Base-by-base conservation (phyloP, 1,140 invertebrate genomes). In the Charaxes varanes region DNA sequence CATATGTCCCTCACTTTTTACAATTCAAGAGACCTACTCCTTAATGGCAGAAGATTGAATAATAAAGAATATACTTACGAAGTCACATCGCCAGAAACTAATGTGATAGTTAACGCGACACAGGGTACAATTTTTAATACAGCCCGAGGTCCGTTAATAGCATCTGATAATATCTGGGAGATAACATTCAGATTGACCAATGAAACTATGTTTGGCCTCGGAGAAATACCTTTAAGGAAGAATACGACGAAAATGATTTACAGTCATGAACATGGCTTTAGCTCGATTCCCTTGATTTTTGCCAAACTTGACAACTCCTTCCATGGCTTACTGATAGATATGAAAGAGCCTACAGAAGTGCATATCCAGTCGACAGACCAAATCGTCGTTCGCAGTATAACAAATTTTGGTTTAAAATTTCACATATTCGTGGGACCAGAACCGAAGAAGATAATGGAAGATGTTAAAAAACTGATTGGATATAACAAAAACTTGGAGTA, bases 121-220 rank as follows among this genome's bases (percentile, higher is more conserved):
- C 44, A 66, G 18, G 62, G 67, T 23, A 53, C 37, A 3, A 71
- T 83, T 32, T 81, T 83, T 17, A 62, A 67, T 21, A 81, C 69
- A 2, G 42, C 56, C 12, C 48, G 67, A 34, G 79, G 79, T 14
- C 76, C 79, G 2, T 34, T 83, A 3, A 76, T 83, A 38, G 76
- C 79, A 2, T 66, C 79, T 0, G 30, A 69, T 18, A 71, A 79
- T 10, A 78, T 83, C 37, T 83, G 79, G 79, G 79, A 83, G 31
- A 57, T 79, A 5, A 21, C 61, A n/a, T 78, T 83, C 14, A 62
- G 46, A 53, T 46, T 79, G 17, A 79, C 79, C 2, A 53, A 79
- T 13, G 72, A 68, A 47, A 44, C 50, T 2, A 76, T 80, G 63
- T 79, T 62, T 11, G 79, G 79, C 1, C 53, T 83, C 0, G 77